Percentiles rank a stretch among this genome's conserved stretches.
Evolutionary conservation across 2,797 vertebrate genomes (phyloP).

Genomic region (Malurus splendens): DNA sequence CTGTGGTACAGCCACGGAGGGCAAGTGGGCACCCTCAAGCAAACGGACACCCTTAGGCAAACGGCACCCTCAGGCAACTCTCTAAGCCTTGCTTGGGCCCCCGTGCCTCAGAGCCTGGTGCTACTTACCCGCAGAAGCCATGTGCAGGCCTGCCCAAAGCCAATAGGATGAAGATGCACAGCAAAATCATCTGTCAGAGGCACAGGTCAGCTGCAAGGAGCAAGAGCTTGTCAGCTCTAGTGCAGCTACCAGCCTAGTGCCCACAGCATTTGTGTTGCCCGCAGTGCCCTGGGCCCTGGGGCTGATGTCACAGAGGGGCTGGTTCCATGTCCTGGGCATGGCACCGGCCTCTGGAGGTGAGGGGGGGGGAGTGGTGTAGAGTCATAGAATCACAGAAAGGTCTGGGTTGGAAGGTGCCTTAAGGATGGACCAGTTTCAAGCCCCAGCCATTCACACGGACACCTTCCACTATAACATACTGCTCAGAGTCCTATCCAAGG

Average conservation of each 20-base stretch:
- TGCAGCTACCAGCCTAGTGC: not conserved
- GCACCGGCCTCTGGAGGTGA: not conserved
- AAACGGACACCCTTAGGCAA: too few species aligned
- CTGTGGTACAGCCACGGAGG: not conserved
- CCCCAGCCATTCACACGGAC: not conserved
- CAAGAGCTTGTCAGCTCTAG: not conserved
- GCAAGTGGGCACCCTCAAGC: fast-evolving
- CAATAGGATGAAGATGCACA: not conserved
- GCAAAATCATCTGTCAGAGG: not conserved
- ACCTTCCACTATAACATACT: not conserved
- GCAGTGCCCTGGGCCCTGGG: not conserved
- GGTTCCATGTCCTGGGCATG: not conserved
- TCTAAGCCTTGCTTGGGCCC: not conserved
- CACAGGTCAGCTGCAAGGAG: not conserved
- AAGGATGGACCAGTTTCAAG: not conserved
- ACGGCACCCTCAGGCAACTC: too few species aligned
- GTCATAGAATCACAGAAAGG: not conserved
- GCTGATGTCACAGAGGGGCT: not conserved
- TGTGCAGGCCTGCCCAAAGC: not conserved
- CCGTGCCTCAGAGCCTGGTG: not conserved
- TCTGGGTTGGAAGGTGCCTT: not conserved
- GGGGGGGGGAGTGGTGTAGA: not conserved
- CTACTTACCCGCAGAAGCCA: not conserved
- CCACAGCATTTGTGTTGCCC: fast-evolving
- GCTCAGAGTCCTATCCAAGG: not conserved